Evolutionary conservation across 1,140 invertebrate genomes (phyloP), one percentile per base, ranked within the genome.

Genomic region (Centruroides vittatus): DNA sequence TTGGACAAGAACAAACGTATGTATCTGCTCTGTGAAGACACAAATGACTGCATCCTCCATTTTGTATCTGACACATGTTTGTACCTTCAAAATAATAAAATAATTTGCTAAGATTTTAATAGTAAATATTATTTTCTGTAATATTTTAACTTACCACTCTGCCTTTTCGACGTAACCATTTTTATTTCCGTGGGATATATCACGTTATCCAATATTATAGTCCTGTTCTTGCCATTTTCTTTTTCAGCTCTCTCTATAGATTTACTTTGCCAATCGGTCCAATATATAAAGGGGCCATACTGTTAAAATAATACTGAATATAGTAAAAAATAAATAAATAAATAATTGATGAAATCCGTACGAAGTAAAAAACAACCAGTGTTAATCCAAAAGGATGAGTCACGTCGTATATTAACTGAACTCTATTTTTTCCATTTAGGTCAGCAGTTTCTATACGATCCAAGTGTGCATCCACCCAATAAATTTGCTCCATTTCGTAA

Each of bases 231-330:
- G 5, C 80, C 82, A 7, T 76, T 84, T 58, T 77, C 77, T 65
- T 88, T 86, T 65, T 87, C 81, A 2, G 84, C 86, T 55, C 82
- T 72, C 69, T 88, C 83, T 4, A 93, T 81, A 3, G 83, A 81
- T 68, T 89, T 89, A 58, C 85, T 85, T 65, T 82, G 83, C 84
- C 88, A 92, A 68, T 93, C 89, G 0, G 88, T 89, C 89, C 89
- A 94, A 69, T 86, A 93, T 36, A 93, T 84, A 68, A 83, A 81
- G 59, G 83, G 81, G 5, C 72, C 76, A 69, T 74, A 77, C 64
- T 67, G 58, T 41, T 41, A 41, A 41, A 41, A 41, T 23, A 23
- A 23, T 23, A 23, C 23, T 23, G 23, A 23, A 23, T 23, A 23
- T 23, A 23, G 23, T 23, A 23, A 23, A 23, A 23, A 23, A 23